Percentiles rank a stretch among this genome's conserved stretches.
Evolutionary conservation across 1,140 invertebrate genomes (phyloP).

Genomic region (Dendrolimus kikuchii): DNA sequence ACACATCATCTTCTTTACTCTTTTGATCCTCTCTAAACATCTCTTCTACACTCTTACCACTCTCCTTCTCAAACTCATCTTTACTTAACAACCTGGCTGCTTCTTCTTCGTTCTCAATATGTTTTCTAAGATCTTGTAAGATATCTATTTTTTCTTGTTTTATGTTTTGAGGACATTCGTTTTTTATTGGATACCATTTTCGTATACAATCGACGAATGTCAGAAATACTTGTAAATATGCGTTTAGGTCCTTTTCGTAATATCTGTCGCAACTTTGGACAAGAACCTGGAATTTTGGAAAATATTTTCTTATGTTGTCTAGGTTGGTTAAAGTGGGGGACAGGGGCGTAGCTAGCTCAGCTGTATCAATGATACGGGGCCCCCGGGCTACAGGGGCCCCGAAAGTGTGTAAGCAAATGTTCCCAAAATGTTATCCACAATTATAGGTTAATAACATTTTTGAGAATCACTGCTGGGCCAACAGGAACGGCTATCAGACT

Average conservation of each 20-base stretch:
- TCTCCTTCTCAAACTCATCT: slow-evolving; percentile 45
- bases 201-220: slow-evolving; percentile 75
- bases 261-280: slow-evolving; percentile 73
- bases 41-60: slow-evolving; percentile 67
- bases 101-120: slow-evolving; percentile 29
- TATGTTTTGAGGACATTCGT: slow-evolving; percentile 1
- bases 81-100: slow-evolving; percentile 30
- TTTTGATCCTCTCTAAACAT: slow-evolving; percentile 72
- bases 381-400: too few species aligned
- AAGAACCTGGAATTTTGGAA: slow-evolving; percentile 66
- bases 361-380: too few species aligned
- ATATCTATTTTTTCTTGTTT: slow-evolving; percentile 22
- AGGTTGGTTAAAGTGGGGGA: too few species aligned
- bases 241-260: slow-evolving; percentile 68
- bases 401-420: too few species aligned
- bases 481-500: too few species aligned
- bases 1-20: slow-evolving; percentile 36
- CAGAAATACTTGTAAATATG: slow-evolving; percentile 77
- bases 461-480: too few species aligned
- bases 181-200: slow-evolving; percentile 55
- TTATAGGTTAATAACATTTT: too few species aligned
- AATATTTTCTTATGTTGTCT: too few species aligned
- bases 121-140: slow-evolving; percentile 35
- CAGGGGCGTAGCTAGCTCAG: too few species aligned
- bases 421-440: too few species aligned